Percentiles rank a stretch among this genome's conserved stretches.
Conservation (phyloP, 2,113 vertebrate genomes). For the Suricata suricatta region DNA sequence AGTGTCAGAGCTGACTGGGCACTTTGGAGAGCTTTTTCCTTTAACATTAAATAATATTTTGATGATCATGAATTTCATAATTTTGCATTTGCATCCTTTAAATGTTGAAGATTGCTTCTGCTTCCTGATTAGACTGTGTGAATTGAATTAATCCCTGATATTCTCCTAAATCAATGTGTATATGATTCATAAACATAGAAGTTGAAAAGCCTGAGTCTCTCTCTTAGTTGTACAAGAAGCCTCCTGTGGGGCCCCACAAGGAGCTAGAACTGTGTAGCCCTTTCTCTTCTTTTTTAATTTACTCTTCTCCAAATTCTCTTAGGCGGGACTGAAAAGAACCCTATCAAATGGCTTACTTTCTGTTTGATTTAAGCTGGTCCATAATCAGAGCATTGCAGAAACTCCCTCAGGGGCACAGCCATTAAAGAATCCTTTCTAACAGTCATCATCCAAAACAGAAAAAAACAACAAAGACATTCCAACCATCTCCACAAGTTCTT, state of each 20-base stretch:
- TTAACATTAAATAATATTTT: conserved; percentile 30
- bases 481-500: background rate
- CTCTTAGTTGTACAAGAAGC: background rate
- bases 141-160: conserved; percentile 6
- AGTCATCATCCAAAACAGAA: conserved; percentile 30
- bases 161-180: background rate
- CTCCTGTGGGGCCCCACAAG: conserved; percentile 36
- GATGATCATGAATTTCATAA: conserved; percentile 22
- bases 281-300: conserved; percentile 53
- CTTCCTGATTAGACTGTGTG: conserved; percentile 29
- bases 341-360: conserved; percentile 45
- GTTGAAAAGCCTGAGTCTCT: background rate
- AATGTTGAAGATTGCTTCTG: conserved; percentile 41
- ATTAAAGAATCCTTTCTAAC: conserved; percentile 61
- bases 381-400: conserved; percentile 53
- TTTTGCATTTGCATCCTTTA: conserved; percentile 53
- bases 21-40: background rate
- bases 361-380: conserved; percentile 60
- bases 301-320: conserved; percentile 47
- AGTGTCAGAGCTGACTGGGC: background rate
- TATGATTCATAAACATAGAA: background rate
- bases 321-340: conserved; percentile 48
- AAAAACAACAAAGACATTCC: conserved; percentile 29
- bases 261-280: background rate
- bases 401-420: conserved; percentile 36